phyloP scores from a whole-genome alignment of 1,140 invertebrate species.

The Thrips palmi region DNA sequence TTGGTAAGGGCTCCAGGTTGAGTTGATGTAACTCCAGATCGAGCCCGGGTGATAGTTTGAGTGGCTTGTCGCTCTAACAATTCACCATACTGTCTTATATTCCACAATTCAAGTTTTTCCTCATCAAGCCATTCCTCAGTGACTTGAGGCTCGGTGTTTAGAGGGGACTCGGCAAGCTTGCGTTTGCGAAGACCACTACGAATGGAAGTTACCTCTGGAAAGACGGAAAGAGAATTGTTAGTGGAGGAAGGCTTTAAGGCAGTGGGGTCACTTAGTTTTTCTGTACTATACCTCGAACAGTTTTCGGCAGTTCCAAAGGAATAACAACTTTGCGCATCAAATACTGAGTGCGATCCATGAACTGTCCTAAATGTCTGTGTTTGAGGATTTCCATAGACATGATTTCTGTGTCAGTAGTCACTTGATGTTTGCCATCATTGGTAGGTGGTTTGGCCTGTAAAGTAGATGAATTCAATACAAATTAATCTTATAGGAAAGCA shows the following conservation, averaged over 20 bases:
- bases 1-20: constrained; percentile 11
- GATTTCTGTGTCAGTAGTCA: constrained; percentile 92
- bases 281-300: constrained; percentile 48
- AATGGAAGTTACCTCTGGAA: constrained; percentile 76
- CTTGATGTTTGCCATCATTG: constrained; percentile 80
- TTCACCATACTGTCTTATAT: constrained; percentile 90
- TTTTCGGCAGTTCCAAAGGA: constrained; percentile 82
- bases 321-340: constrained; percentile 79
- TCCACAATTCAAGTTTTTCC: constrained; percentile 89
- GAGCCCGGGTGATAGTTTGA: constrained; percentile 35
- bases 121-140: constrained; percentile 92
- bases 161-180: constrained; percentile 74
- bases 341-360: constrained; percentile 79
- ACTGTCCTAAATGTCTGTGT: constrained; percentile 70
- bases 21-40: constrained; percentile 41
- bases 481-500: constrained; percentile 1
- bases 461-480: not conserved
- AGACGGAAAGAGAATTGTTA: too few relatives aligned
- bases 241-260: too few relatives aligned
- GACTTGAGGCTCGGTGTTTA: constrained; percentile 76
- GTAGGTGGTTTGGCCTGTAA: constrained; percentile 49
- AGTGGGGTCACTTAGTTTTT: not conserved
- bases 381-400: constrained; percentile 84
- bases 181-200: constrained; percentile 81
- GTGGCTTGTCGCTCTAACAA: constrained; percentile 28